Conservation (phyloP, 2,888 invertebrate species). For the Drosophila picticornis region DNA sequence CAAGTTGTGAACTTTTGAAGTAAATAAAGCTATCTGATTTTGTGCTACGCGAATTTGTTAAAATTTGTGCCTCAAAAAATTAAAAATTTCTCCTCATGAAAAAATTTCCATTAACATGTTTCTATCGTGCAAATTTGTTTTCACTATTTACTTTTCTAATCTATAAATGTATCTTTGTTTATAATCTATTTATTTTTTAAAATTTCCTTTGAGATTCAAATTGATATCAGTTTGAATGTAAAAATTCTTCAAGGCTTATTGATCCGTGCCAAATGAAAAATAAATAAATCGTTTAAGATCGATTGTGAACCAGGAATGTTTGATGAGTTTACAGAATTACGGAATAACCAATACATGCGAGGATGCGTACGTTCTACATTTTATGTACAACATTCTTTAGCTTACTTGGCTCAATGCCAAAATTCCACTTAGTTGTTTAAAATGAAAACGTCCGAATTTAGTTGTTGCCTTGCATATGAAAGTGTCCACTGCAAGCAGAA, state of each 20-base stretch:
- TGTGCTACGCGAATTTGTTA: neutral
- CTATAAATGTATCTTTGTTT: neutral
- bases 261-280: slow-evolving; percentile 28
- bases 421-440: slow-evolving; percentile 61
- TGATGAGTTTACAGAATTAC: slow-evolving; percentile 58
- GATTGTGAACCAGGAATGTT: slow-evolving; percentile 13
- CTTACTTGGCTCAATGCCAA: slow-evolving; percentile 72
- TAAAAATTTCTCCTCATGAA: neutral
- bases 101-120: neutral
- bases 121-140: neutral
- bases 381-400: slow-evolving; percentile 68
- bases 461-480: slow-evolving; percentile 52
- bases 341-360: slow-evolving; percentile 35
- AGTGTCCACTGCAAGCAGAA: slow-evolving; percentile 27
- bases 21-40: neutral
- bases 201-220: neutral
- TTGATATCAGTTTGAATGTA: neutral
- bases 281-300: slow-evolving; percentile 16
- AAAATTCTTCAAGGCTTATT: slow-evolving; percentile 29
- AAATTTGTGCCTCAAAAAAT: neutral
- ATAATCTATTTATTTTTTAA: neutral
- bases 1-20: neutral
- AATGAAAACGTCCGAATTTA: slow-evolving; percentile 55
- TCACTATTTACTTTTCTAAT: neutral
- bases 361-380: slow-evolving; percentile 57